Conservation (phyloP, 2,888 invertebrate genomes). For the Tupiocoris notatus region DNA sequence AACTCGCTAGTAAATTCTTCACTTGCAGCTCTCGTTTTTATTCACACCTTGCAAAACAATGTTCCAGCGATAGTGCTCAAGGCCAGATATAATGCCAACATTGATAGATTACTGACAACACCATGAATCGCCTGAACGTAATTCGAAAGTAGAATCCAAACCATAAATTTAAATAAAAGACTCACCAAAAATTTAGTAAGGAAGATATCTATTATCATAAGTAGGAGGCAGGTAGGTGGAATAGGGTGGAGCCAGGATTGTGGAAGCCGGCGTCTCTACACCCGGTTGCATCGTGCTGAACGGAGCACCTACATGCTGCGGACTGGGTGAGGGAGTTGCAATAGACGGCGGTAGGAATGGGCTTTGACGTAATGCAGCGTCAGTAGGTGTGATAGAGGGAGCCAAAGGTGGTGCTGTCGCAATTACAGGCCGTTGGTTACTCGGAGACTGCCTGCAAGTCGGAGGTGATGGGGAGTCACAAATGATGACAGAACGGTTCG, state of each 20-base stretch:
- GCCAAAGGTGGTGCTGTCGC: conserved; percentile 31
- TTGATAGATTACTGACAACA: too few species aligned
- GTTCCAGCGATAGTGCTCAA: too few species aligned
- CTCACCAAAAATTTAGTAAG: background rate
- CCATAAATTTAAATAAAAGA: background rate
- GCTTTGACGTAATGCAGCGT: background rate
- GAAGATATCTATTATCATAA: background rate
- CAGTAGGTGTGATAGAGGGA: conserved; percentile 35
- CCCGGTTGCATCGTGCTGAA: background rate
- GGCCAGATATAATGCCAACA: too few species aligned
- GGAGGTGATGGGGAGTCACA: conserved; percentile 66
- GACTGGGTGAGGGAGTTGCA: background rate
- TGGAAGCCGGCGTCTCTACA: too few species aligned
- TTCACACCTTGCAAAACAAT: too few species aligned
- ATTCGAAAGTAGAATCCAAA: too few species aligned
- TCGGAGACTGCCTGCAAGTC: conserved; percentile 12
- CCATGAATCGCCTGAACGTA: too few species aligned
- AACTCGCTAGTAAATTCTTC: too few species aligned
- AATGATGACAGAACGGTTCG: conserved; percentile 57
- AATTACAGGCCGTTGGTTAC: background rate
- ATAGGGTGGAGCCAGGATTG: background rate
- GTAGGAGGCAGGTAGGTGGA: background rate
- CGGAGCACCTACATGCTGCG: background rate
- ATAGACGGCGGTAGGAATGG: background rate
- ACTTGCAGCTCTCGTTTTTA: too few species aligned